These are phyloP conservation scores for Drosophila ficusphila DNA, from an alignment of 1,140 invertebrate genomes.

Conservation along the genomic window DNA sequence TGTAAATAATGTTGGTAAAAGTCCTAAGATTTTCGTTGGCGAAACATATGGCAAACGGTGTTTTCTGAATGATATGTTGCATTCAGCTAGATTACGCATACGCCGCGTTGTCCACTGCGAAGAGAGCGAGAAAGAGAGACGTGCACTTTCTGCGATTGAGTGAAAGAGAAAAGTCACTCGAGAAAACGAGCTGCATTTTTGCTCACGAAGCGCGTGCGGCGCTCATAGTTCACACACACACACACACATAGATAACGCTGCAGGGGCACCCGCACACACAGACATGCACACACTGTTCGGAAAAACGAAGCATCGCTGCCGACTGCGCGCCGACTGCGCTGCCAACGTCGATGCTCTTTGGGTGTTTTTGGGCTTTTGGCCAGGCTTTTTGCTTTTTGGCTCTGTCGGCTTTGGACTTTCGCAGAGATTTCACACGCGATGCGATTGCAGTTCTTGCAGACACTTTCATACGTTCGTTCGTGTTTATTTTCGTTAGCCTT, in stretches of 20 bases:
- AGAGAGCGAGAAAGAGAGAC: conserved; percentile 16
- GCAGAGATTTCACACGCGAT: conserved; percentile 84
- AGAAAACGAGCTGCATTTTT: conserved; percentile 39
- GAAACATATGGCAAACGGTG: conserved; percentile 37
- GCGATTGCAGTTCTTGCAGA: conserved; percentile 84
- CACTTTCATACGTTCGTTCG: conserved; percentile 84
- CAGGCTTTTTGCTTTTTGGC: conserved; percentile 69
- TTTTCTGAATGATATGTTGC: conserved; percentile 24
- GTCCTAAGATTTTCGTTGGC: not conserved
- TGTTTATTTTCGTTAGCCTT: conserved; percentile 57
- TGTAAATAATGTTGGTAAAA: no score
- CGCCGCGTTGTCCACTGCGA: conserved; percentile 58
- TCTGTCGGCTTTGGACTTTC: conserved; percentile 81
- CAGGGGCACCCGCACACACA: conserved; percentile 26
- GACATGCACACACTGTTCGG: conserved; percentile 18
- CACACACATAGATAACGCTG: not conserved
- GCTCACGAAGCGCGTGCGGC: conserved; percentile 62
- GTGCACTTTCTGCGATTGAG: conserved; percentile 16
- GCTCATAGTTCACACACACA: conserved; percentile 56
- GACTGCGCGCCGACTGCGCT: conserved; percentile 10
- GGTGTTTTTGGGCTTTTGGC: conserved; percentile 37
- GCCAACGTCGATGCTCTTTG: conserved; percentile 42
- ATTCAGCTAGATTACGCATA: conserved; percentile 65
- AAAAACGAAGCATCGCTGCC: conserved; percentile 16
- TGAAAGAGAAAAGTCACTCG: conserved; percentile 11